Evolutionary conservation across 2,888 invertebrate genomes (phyloP), one percentile per base, ranked within the genome.

Genomic region (Lagria hirta): DNA sequence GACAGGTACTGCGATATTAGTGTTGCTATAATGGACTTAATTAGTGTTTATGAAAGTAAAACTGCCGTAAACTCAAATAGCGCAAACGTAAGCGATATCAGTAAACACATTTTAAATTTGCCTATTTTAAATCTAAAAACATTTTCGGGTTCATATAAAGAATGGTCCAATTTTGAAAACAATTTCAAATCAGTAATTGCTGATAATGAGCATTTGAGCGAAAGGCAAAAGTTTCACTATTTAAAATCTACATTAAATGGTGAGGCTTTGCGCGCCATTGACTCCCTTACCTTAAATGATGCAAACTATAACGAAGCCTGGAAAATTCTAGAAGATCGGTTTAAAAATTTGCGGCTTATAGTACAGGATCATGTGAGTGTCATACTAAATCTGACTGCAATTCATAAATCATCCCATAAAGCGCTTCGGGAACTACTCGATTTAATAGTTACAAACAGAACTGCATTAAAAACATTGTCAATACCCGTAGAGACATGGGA

Each of bases 151-250:
- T 5, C 11, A 12, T 26, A 26, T 14, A 26, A 26, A 11, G 27
- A 26, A 10, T 26, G 27, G 27, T 3, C 13, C 4, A 26, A n/a
- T 26, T 26, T 26, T 14, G 27, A 26, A 26, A 26, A 10, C 11
- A 12, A 11, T 3, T 26, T 26, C n/a, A 26, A 26, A 26, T 12
- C 27, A 4, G n/a, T 26, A 12, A 26, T 26, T 6, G 4, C 7
- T 3, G 27, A 26, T 12, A 26, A 26, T 10, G 13, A 4, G 10
- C 3, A 7, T 3, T 11, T 26, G 4, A 26, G 13, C 13, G 10
- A 26, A 3, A 5, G 3, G 4, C 27, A 26, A 12, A 3, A 12
- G 11, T 11, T 4, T 10, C 27, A 26, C 4, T 11, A 18, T n/a
- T n/a, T 26, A 12, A 10, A 11, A 6, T 3, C 10, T 4, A 26